These are phyloP conservation scores for Chrysochloris asiatica DNA, from an alignment of 2,113 vertebrate species.

Conservation along the genomic window DNA sequence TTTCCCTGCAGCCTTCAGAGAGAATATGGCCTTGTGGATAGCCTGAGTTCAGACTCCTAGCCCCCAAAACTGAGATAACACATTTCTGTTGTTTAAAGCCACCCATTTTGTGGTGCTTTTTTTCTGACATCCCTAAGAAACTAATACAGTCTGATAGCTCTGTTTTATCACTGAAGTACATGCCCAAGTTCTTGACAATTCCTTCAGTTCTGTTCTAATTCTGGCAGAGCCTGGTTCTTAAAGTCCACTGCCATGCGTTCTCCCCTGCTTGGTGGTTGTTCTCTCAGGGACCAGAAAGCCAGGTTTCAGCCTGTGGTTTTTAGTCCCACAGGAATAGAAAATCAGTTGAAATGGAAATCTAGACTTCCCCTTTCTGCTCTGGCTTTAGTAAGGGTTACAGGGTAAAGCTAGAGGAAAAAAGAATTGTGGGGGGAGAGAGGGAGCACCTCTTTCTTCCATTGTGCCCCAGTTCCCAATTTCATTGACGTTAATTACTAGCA, in stretches of 20 bases:
- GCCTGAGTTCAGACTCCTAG: background rate
- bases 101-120: background rate
- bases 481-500: background rate
- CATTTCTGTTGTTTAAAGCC: background rate
- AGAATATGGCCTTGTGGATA: background rate
- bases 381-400: background rate
- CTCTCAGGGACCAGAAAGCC: background rate
- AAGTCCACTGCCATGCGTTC: background rate
- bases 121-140: background rate
- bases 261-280: background rate
- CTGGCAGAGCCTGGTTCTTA: background rate
- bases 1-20: background rate
- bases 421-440: background rate
- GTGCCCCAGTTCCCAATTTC: background rate
- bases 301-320: background rate
- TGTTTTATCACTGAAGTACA: background rate
- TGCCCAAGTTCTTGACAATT: background rate
- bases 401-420: background rate
- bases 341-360: constrained; percentile 8
- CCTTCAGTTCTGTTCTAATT: background rate
- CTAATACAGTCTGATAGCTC: background rate
- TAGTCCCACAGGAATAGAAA: constrained; percentile 6
- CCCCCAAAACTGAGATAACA: background rate
- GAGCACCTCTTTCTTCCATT: background rate
- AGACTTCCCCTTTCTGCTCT: background rate